Conservation (phyloP, 2,797 vertebrate species). For the Ciconia nigra region DNA sequence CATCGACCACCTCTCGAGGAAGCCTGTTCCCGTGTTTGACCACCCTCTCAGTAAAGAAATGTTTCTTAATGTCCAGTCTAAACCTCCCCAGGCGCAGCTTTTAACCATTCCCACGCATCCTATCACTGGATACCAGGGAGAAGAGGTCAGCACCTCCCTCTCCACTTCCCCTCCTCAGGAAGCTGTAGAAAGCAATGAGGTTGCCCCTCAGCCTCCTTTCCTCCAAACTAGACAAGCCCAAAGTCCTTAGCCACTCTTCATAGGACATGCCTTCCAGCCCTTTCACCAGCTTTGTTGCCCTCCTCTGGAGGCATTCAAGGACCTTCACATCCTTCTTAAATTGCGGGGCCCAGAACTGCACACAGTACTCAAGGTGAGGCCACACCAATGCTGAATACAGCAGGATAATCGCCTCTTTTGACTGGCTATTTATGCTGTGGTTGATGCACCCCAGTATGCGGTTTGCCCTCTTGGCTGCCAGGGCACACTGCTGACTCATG, state of each 20-base stretch:
- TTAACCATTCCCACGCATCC: rapidly evolving
- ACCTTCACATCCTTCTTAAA: neutral
- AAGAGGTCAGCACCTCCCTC: neutral
- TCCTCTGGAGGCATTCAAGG: neutral
- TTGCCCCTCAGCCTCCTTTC: neutral
- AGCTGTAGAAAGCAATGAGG: no score
- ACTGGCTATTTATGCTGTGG: rapidly evolving
- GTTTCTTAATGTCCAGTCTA: neutral
- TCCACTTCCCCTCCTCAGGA: neutral
- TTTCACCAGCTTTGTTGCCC: neutral
- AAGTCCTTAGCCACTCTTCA: neutral
- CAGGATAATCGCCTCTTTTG: neutral
- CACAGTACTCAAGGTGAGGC: no score
- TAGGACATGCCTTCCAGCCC: neutral
- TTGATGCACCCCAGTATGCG: neutral
- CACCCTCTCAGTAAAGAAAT: neutral
- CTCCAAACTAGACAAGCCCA: neutral
- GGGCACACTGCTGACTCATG: neutral
- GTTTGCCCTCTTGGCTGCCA: neutral
- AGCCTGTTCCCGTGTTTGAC: neutral
- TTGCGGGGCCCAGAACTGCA: neutral
- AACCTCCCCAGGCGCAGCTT: neutral
- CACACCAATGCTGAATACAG: neutral
- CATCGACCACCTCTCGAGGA: neutral
- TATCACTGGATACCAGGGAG: neutral